Evolutionary conservation across 2,888 invertebrate genomes (phyloP), one percentile per base, ranked within the genome.

Genomic region (Drosophila fulvimacula): DNA sequence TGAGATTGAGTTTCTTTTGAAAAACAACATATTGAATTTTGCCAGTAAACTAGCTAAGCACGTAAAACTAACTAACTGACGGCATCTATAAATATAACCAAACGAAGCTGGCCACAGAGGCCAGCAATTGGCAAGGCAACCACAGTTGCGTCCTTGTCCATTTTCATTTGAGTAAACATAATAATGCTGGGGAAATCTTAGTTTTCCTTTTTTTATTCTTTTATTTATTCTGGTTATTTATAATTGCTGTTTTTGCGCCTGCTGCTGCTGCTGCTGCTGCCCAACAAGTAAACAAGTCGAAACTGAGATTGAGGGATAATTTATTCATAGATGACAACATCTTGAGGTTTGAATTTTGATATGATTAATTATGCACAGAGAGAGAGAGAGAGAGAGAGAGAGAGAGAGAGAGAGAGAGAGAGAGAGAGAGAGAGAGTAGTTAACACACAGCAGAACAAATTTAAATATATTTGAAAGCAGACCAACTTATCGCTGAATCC

Each of bases 111-210:
- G 59, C 55, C 60, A 46, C 10, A 48, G 44, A 48, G 44, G 52
- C 49, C 32, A 49, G 56, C 21, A 66, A 70, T 74, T 81, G 88
- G 62, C 88, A 86, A 57, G 81, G 84, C 65, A 86, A 83, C 88
- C 69, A 48, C 68, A 75, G 27, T 19, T 21, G 34, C 17, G 27
- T 42, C 32, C 41, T 49, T 67, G 10, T 10, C 24, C 49, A 36
- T 42, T 51, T 36, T 41, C 49, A 34, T 61, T 66, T 24, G 13
- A 24, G 39, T 34, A 41, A 48, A 42, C 49, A 41, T 9, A 55
- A 52, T 44, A 27, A 21, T 5, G 36, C 38, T 36, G 17, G 41
- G 24, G 24, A 44, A 55, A 57, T 46, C 32, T 13, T 15, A 51
- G 58, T 39, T 65, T 82, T 69, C 46, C 48, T 46, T 21, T 6